Evolutionary conservation across 64 coral and sea anemone species (phyloP).

Genomic region (Stichodactyla helianthus): DNA sequence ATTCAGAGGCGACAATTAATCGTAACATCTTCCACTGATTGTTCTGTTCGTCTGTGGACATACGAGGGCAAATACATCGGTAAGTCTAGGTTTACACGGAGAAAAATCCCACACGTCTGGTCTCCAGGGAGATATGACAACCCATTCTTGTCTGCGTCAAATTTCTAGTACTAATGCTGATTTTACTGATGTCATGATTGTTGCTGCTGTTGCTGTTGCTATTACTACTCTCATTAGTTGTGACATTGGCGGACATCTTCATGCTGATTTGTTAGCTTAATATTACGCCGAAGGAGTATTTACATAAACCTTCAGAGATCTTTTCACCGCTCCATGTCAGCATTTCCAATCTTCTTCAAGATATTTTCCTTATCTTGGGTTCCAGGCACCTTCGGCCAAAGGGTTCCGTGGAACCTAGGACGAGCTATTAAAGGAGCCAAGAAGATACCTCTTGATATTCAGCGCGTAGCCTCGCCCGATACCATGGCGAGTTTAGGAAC

Average conservation of each 20-base stretch:
- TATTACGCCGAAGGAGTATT: too few species aligned
- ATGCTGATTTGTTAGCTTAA: too few species aligned
- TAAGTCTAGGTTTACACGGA: conserved; percentile 1
- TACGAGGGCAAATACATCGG: conserved; percentile 53
- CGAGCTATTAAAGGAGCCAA: conserved; percentile 27
- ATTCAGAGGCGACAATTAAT: conserved; percentile 30
- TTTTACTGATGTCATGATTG: too few species aligned
- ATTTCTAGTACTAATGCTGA: too few species aligned
- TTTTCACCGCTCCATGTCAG: background rate
- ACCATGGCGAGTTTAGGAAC: conserved; percentile 44
- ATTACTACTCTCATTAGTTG: too few species aligned
- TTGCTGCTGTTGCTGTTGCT: too few species aligned
- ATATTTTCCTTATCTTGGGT: background rate
- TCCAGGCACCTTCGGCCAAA: conserved; percentile 88
- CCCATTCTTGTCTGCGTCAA: too few species aligned
- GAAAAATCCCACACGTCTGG: background rate
- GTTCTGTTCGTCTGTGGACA: conserved; percentile 61
- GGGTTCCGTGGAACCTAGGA: conserved; percentile 66
- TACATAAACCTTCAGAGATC: background rate
- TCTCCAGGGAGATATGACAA: too few species aligned
- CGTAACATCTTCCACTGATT: conserved; percentile 62
- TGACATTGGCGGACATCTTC: too few species aligned
- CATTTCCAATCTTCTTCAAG: background rate
- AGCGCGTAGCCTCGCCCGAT: conserved; percentile 59
- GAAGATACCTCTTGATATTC: conserved; percentile 62